Base-by-base conservation (phyloP, 2,113 vertebrate genomes). In the Daubentonia madagascariensis region DNA sequence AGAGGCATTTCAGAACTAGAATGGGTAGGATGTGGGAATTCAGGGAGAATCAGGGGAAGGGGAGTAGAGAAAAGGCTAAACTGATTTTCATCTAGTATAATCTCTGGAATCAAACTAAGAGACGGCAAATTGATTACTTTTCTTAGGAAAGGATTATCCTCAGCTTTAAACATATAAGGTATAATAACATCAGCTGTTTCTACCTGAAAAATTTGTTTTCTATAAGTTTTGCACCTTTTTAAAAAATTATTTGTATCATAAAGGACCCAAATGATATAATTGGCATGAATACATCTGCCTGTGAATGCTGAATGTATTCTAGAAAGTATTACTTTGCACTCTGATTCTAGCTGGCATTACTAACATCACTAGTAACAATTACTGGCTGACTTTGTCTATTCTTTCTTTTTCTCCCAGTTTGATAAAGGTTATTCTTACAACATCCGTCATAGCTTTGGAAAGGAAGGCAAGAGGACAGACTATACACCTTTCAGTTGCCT, bases 401-500 rank as follows among this genome's bases (percentile, higher is more conserved):
- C 23, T 97, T 98, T 97, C 96, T 98, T 81, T 87, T 98, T 72
- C 63, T 96, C 94, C 93, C 94, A 99, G 99, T 99, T 99, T 99
- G 99, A 99, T 98, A 99, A 99, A 99, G 99, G 99, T 54, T 99
- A 99, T 90, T 99, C 99, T 97, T 99, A 99, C 98, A 99, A 99
- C 98, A 99, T 99, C 97, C 99, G 99, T 59, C 99, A 99, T 98
- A 99, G 37, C 98, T 99, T 99, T 87, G 99, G 99, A 89, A 99
- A 99, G 97, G 99, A 99, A 99, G 99, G 99, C 97, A 99, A 98
- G 98, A 99, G 99, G 93, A 99, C 99, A 20, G 99, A 99, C 98
- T 99, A 99, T 98, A 99, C 99, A 22, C 99, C 99, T 73, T 99
- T 99, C 98, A 99, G 99, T 98, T 99, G 99, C 98, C 99, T 99